Evolutionary conservation across 2,888 invertebrate genomes (phyloP).

Genomic region (Drosophila phalerata): DNA sequence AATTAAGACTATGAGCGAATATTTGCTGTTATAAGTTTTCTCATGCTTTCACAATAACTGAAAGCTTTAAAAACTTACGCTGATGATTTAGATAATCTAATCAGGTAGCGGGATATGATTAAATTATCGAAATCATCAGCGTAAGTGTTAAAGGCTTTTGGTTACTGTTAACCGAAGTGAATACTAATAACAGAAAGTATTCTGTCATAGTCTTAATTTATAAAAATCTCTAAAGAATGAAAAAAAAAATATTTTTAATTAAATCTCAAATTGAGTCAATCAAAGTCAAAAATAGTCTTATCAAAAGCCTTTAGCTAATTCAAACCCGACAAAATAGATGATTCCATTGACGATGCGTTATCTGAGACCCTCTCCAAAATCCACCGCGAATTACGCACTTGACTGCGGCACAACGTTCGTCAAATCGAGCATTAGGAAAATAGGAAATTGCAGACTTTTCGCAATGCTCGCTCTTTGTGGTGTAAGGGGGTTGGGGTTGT

Average conservation of each 20-base stretch:
- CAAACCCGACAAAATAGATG: slow-evolving; percentile 36
- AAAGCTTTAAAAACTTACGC: too few relatives aligned
- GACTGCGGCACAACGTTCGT: slow-evolving; percentile 61
- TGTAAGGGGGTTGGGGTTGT: not conserved
- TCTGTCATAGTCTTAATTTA: too few relatives aligned
- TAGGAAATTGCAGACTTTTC: slow-evolving; percentile 66
- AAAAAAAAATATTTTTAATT: not conserved
- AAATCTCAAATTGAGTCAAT: not conserved
- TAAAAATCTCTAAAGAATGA: too few relatives aligned
- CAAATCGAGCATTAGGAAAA: slow-evolving; percentile 53
- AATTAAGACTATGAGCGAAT: too few relatives aligned
- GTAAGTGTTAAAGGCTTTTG: too few relatives aligned
- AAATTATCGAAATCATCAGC: too few relatives aligned
- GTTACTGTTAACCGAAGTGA: too few relatives aligned
- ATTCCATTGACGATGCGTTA: slow-evolving; percentile 49
- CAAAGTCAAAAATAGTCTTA: not conserved
- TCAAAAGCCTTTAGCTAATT: slow-evolving; percentile 30
- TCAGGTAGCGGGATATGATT: too few relatives aligned
- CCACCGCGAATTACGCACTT: slow-evolving; percentile 77
- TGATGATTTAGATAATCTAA: too few relatives aligned
- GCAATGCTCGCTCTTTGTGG: slow-evolving; percentile 7
- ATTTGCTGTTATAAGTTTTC: too few relatives aligned
- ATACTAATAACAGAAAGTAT: too few relatives aligned
- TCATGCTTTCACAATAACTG: too few relatives aligned
- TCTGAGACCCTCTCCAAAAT: slow-evolving; percentile 23